These are phyloP conservation scores for Bombylius major DNA, from an alignment of 2,888 invertebrate species.

Conservation along the genomic window DNA sequence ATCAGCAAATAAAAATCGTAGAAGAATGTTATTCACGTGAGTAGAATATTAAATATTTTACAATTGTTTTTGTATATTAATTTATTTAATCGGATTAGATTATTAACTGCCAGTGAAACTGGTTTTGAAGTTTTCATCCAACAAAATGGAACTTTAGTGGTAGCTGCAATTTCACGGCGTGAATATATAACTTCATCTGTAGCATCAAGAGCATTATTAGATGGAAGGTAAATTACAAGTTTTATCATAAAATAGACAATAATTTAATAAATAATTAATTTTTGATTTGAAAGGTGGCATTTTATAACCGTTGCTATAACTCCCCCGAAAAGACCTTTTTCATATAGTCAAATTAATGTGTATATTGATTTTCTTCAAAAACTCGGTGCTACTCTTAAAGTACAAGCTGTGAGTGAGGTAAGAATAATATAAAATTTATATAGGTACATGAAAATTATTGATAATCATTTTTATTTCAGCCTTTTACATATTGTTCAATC, in stretches of 20 bases:
- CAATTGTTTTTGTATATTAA: neutral
- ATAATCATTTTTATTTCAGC: slow-evolving; percentile 17
- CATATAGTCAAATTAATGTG: slow-evolving; percentile 44
- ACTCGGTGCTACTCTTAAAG: slow-evolving; percentile 42
- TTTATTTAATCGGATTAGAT: slow-evolving; percentile 25
- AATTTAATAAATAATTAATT: neutral
- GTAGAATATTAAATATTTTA: slow-evolving; percentile 15
- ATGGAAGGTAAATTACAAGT: slow-evolving; percentile 19
- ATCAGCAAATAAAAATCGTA: slow-evolving; percentile 15
- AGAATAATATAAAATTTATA: slow-evolving; percentile 3
- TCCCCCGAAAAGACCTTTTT: slow-evolving; percentile 43
- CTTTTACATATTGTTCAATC: slow-evolving; percentile 37
- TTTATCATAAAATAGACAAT: neutral
- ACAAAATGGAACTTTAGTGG: slow-evolving; percentile 40
- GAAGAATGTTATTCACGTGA: slow-evolving; percentile 42
- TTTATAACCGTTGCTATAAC: slow-evolving; percentile 40
- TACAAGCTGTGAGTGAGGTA: slow-evolving; percentile 44
- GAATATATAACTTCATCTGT: slow-evolving; percentile 44
- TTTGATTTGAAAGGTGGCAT: slow-evolving; percentile 40
- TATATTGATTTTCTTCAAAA: slow-evolving; percentile 46
- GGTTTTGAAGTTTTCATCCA: slow-evolving; percentile 50
- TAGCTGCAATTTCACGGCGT: slow-evolving; percentile 43
- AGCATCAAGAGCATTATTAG: slow-evolving; percentile 32
- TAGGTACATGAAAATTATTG: neutral
- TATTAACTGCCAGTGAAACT: slow-evolving; percentile 39